Base-by-base conservation (phyloP, 92 coral and sea anemone species). In the Zoanthus sociatus region DNA sequence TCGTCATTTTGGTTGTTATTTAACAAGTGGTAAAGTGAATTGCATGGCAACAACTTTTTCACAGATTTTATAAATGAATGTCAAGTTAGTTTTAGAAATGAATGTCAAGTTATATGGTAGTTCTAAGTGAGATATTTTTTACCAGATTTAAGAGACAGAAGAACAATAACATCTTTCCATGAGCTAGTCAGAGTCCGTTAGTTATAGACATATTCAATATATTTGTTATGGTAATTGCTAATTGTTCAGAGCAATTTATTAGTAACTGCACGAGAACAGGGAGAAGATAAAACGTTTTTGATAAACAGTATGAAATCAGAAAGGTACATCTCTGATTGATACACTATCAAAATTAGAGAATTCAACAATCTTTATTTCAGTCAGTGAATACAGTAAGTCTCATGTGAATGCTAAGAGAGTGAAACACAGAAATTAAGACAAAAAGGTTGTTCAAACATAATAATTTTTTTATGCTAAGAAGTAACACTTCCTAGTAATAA, bases 21-120 rank as follows among this genome's bases (percentile, higher is more conserved):
- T 12, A 66, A 14, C 31, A 66, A 11, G 6, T 71, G 76, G 76
- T 71, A 18, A 71, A 26, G 50, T 42, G 47, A 73, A 73, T 30
- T 73, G 77, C 20, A 16, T 10, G 47, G 30, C 78, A 17, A 73
- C 78, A 73, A 46, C 78, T 73, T 73, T 73, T 42, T 72, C 77
- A 72, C 77, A 72, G 18, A 73, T 73, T 44, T 73, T 73, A 63
- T 58, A 73, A 46, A 73, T 7, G 55, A 73, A 73, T 10, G 77
- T 42, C 53, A 73, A 45, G 77, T 73, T 73, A n/a, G 77, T 0
- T n/a, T n/a, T n/a, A n/a, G n/a, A n/a, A n/a, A n/a, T n/a, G n/a
- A n/a, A n/a, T n/a, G n/a, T n/a, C n/a, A n/a, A n/a, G n/a, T n/a
- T n/a, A 73, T 13, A 73, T 44, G 78, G 48, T 44, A 73, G 53